These are phyloP conservation scores for Pararge aegeria DNA, from an alignment of 1,140 invertebrate genomes.

Conservation along the genomic window DNA sequence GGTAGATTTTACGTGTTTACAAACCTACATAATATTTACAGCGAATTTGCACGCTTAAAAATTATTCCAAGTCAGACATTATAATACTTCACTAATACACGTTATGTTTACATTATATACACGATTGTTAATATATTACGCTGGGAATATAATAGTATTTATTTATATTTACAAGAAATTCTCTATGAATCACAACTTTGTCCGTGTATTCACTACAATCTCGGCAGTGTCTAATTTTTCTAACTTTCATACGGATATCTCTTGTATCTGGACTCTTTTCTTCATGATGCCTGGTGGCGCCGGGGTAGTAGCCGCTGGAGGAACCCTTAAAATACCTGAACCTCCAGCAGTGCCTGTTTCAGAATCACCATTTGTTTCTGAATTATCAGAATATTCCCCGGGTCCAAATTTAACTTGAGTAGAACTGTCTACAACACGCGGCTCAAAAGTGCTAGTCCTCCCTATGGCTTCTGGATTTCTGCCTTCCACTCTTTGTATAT, in stretches of 20 bases:
- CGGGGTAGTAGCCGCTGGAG: slow-evolving; percentile 83
- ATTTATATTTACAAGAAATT: slow-evolving; percentile 42
- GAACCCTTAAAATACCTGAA: slow-evolving; percentile 77
- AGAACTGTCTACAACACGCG: slow-evolving; percentile 70
- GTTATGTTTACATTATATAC: slow-evolving; percentile 54
- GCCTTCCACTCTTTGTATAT: slow-evolving; percentile 78
- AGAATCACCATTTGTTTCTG: slow-evolving; percentile 77
- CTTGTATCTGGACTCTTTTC: slow-evolving; percentile 92
- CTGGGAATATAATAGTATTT: slow-evolving; percentile 17
- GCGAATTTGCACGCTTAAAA: slow-evolving; percentile 16
- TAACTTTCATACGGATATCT: slow-evolving; percentile 89
- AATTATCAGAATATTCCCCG: slow-evolving; percentile 50
- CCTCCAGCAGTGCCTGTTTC: slow-evolving; percentile 57
- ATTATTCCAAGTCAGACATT: slow-evolving; percentile 14
- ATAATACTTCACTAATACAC: slow-evolving; percentile 19
- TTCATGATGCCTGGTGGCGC: slow-evolving; percentile 89
- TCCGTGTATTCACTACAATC: slow-evolving; percentile 69
- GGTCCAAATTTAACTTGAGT: slow-evolving; percentile 77
- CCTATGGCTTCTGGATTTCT: slow-evolving; percentile 54
- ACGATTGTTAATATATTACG: slow-evolving; percentile 29
- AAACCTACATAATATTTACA: slow-evolving; percentile 43
- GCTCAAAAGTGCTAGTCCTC: slow-evolving; percentile 73
- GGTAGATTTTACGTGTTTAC: background rate
- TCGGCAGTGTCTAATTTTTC: slow-evolving; percentile 54
- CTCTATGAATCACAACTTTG: slow-evolving; percentile 62